Evolutionary conservation across 2,888 invertebrate genomes (phyloP).

Genomic region (Drosophila ustulata): DNA sequence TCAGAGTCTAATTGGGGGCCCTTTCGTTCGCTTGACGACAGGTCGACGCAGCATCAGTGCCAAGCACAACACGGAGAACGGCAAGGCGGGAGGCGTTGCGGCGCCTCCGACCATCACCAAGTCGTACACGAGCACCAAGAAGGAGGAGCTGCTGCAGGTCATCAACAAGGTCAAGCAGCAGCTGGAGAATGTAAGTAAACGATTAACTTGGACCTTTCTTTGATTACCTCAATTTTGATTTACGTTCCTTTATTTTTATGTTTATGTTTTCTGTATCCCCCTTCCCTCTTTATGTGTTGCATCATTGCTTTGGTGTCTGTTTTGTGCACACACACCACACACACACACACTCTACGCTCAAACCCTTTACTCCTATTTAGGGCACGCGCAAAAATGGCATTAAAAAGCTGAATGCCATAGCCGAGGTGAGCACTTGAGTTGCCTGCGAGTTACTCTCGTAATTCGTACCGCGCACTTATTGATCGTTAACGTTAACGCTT

Average conservation of each 20-base stretch:
- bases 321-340: conserved; percentile 34
- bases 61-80: conserved; percentile 86
- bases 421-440: conserved; percentile 83
- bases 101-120: conserved; percentile 84
- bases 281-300: conserved; percentile 59
- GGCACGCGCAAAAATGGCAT: conserved; percentile 83
- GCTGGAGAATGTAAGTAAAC: conserved; percentile 91
- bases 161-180: conserved; percentile 94
- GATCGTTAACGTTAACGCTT: conserved; percentile 41
- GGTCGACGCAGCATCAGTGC: conserved; percentile 88
- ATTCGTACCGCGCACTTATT: background rate
- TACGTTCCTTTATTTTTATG: conserved; percentile 35
- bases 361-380: conserved; percentile 63
- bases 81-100: conserved; percentile 68
- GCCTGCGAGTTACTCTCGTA: conserved; percentile 14
- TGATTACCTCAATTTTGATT: conserved; percentile 24
- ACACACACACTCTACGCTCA: conserved; percentile 4
- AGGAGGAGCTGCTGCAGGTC: conserved; percentile 92
- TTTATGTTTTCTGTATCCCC: conserved; percentile 17
- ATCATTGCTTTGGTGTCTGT: conserved; percentile 68
- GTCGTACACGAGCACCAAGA: conserved; percentile 85
- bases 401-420: conserved; percentile 83
- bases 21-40: conserved; percentile 40
- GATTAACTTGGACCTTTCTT: background rate
- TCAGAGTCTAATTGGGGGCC: background rate